Evolutionary conservation across 2,113 vertebrate species (phyloP).

Genomic region (Mobula birostris): DNA sequence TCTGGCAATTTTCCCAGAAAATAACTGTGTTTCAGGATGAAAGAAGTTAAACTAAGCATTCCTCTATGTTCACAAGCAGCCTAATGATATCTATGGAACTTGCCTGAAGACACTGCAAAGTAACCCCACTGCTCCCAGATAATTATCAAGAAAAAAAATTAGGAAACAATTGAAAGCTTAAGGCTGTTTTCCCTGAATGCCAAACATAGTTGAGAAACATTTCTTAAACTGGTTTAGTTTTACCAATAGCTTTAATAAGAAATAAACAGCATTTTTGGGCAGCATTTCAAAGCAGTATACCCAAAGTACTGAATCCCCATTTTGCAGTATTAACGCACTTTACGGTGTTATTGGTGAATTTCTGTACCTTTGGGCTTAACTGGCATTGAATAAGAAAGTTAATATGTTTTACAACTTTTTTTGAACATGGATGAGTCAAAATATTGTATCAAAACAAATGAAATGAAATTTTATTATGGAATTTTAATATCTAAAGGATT

Average conservation of each 20-base stretch:
- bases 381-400: no score
- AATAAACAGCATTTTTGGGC: background rate
- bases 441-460: background rate
- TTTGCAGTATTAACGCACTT: background rate
- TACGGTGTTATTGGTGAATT: background rate
- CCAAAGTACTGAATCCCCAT: background rate
- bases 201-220: background rate
- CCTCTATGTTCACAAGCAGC: background rate
- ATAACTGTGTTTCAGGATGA: background rate
- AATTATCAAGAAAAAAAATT: background rate
- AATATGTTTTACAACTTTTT: background rate
- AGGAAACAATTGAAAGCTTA: conserved; percentile 23
- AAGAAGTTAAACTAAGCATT: background rate
- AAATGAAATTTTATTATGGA: background rate
- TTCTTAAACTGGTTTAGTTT: background rate
- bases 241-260: background rate
- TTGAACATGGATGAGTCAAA: background rate
- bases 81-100: background rate
- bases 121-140: background rate
- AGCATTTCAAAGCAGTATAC: background rate
- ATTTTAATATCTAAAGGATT: background rate
- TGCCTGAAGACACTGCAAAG: background rate
- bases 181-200: background rate
- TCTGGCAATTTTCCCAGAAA: background rate
- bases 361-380: background rate